These are phyloP conservation scores for Nothura maculosa DNA, from an alignment of 2,797 vertebrate species.

Conservation along the genomic window DNA sequence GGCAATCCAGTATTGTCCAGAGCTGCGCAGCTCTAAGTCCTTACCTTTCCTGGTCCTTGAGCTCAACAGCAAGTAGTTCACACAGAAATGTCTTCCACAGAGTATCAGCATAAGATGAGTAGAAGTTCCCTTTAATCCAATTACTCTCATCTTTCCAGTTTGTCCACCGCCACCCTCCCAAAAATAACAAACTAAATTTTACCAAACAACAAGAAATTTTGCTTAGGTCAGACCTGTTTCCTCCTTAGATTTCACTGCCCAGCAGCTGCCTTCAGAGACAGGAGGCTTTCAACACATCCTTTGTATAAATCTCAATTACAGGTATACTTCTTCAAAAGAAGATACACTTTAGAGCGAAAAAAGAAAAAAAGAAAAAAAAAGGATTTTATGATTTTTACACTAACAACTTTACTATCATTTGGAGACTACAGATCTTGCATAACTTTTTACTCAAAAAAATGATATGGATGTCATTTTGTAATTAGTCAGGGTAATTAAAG, in stretches of 20 bases:
- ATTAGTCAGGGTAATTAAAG: background rate
- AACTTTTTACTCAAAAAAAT: background rate
- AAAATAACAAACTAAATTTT: background rate
- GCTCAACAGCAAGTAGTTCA: background rate
- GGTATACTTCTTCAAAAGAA: rapidly evolving
- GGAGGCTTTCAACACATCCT: background rate
- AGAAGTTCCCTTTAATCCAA: background rate
- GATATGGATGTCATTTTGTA: background rate
- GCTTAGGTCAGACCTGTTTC: background rate
- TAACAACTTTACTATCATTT: background rate
- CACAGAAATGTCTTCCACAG: background rate
- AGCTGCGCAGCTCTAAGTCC: background rate
- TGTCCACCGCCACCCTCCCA: background rate
- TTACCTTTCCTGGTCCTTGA: background rate
- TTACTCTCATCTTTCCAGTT: background rate
- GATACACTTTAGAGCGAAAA: rapidly evolving
- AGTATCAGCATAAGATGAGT: background rate
- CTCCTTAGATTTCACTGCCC: background rate
- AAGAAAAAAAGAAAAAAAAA: too few species aligned
- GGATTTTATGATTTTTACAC: background rate
- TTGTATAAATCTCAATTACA: background rate
- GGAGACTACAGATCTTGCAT: background rate
- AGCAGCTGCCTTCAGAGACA: background rate
- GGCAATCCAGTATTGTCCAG: background rate
- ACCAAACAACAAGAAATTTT: background rate